These are phyloP conservation scores for Branchipolynoe longqiensis DNA, from an alignment of 2,888 invertebrate genomes.

Conservation along the genomic window DNA sequence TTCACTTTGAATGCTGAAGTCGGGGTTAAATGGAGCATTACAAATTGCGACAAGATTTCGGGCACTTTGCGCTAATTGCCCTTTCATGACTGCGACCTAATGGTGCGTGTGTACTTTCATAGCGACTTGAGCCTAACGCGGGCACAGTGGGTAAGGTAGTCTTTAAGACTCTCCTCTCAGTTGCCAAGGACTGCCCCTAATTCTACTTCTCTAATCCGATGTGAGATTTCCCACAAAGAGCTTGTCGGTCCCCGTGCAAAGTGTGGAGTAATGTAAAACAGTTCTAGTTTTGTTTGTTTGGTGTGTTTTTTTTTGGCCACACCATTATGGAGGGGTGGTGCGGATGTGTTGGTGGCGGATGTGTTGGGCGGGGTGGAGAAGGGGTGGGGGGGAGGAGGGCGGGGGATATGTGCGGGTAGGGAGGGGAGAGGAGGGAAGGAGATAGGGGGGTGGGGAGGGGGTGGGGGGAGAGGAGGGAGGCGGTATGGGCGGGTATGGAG, in stretches of 20 bases:
- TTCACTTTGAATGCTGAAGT: slow-evolving; percentile 9
- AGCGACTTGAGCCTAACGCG: slow-evolving; percentile 18
- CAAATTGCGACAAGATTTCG: slow-evolving; percentile 26
- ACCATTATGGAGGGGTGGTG: too few species aligned
- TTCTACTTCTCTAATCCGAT: slow-evolving; percentile 27
- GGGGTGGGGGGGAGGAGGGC: background rate
- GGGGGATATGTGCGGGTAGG: background rate
- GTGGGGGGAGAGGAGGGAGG: too few species aligned
- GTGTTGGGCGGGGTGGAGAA: background rate
- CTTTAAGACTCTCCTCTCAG: slow-evolving; percentile 47
- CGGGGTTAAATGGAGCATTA: slow-evolving; percentile 40
- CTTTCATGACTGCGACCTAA: slow-evolving; percentile 5
- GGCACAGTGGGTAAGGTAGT: slow-evolving; percentile 28
- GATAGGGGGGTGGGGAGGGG: too few species aligned
- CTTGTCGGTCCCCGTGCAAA: background rate
- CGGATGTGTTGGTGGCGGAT: slow-evolving; percentile 4
- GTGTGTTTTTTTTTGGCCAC: too few species aligned
- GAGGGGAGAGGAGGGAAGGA: background rate
- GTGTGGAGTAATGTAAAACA: slow-evolving; percentile 43
- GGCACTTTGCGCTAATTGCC: slow-evolving; percentile 40
- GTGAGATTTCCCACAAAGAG: slow-evolving; percentile 18
- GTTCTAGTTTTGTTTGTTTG: too few species aligned
- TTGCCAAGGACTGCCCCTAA: slow-evolving; percentile 29
- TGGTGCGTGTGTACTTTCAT: slow-evolving; percentile 25
- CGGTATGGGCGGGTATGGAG: too few species aligned